Base-by-base conservation (phyloP, 2,113 vertebrate species). In the Anguilla rostrata region DNA sequence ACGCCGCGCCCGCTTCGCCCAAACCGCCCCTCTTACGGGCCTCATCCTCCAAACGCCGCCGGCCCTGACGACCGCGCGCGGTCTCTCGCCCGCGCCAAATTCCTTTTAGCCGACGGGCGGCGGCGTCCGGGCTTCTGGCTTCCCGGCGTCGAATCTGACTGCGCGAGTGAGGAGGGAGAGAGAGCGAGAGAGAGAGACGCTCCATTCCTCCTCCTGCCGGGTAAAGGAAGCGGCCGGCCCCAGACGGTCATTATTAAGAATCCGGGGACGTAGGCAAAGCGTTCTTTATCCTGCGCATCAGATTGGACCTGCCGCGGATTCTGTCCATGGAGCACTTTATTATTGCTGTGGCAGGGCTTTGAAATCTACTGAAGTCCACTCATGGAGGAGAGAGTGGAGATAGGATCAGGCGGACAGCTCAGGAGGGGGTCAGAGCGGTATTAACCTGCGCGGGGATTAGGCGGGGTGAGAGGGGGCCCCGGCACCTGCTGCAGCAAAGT, bases 321-420 rank as follows among this genome's bases (percentile, higher is more conserved):
- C 82, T 87, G 88, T 89, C 79, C 85, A 84, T 82, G 84, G 87
- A 81, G 86, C 87, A 87, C 86, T 87, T 88, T 88, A 93, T 93
- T 93, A 93, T 92, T 93, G 88, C 93, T 92, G 89, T 90, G 89
- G 91, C 90, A 93, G 89, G 91, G 91, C 94, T 95, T 95, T 94
- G 92, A 95, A 95, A 95, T 94, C 94, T 94, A 94, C 94, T 95
- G 91, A 94, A 93, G 93, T 94, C 90, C 92, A 94, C 94, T 93
- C 85, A 84, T 88, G 85, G 92, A 88, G 82, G 82, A 87, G 86
- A 41, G 86, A 83, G 82, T 79, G 82, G 41, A 87, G 86, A 87
- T 87, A 87, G 49, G 46, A 87, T 87, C 86, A 39, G 86, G 49
- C 49, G 34, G 82, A 60, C 41, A 53, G 85, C 43, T 83, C 82